Conservation (phyloP, 2,113 vertebrate species). For the Hyla sarda region DNA sequence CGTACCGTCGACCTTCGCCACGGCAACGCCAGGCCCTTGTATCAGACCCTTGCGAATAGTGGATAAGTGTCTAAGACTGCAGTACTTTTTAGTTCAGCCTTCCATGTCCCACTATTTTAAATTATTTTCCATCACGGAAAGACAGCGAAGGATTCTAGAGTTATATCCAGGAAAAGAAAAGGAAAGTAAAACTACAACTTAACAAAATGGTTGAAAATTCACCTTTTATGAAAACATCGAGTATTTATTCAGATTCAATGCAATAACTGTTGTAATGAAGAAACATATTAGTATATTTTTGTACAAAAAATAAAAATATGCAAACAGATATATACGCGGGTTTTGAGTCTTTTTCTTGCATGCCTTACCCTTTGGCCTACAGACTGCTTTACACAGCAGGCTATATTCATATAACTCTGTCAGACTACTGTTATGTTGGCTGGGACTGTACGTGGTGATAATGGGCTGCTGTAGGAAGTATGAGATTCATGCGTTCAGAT, state of each 20-base stretch:
- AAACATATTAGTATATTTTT: slow-evolving; percentile 3
- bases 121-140: background rate
- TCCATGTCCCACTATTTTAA: background rate
- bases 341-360: background rate
- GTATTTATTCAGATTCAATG: background rate
- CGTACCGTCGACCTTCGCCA: no score
- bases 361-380: no score
- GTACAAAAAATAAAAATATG: background rate
- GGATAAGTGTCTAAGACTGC: no score
- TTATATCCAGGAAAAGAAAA: background rate
- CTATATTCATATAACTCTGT: no score
- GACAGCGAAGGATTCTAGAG: background rate
- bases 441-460: no score
- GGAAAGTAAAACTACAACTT: background rate
- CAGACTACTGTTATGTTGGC: no score
- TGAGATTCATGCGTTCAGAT: no score
- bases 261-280: background rate
- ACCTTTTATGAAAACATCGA: background rate
- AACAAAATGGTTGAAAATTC: background rate
- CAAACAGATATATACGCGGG: background rate
- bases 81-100: no score
- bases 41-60: no score
- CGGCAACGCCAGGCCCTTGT: no score
- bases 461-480: no score
- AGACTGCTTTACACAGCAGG: no score